phyloP scores from a whole-genome alignment of 2,888 invertebrate species.

The Eupithecia dodoneata region DNA sequence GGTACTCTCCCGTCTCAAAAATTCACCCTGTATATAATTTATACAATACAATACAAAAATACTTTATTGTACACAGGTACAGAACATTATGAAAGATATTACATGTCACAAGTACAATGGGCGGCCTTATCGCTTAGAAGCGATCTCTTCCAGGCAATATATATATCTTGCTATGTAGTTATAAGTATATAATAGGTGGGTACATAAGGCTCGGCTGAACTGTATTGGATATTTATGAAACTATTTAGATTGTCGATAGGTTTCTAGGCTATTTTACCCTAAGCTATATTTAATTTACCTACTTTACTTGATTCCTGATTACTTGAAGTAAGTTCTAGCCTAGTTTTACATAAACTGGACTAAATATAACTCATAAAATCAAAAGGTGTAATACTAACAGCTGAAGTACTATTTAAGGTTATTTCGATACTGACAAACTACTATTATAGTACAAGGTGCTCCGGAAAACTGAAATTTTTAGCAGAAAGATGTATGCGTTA shows the following conservation, averaged over 20 bases:
- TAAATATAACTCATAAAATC: conserved; percentile 3
- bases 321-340: neutral
- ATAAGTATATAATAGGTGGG: neutral
- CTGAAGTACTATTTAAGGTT: conserved; percentile 5
- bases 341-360: neutral
- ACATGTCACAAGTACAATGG: too few species aligned
- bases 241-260: conserved; percentile 37
- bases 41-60: too few species aligned
- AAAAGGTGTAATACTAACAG: neutral
- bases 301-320: conserved; percentile 4
- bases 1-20: too few species aligned
- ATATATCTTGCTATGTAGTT: neutral
- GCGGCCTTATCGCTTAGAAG: too few species aligned
- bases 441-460: neutral
- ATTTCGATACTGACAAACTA: neutral
- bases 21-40: too few species aligned
- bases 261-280: neutral
- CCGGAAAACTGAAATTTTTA: neutral
- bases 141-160: too few species aligned
- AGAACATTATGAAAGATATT: too few species aligned
- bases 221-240: conserved; percentile 19
- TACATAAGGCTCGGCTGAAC: neutral
- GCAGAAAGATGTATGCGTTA: neutral
- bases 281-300: conserved; percentile 2
- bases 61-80: too few species aligned